phyloP scores from a whole-genome alignment of 2,113 vertebrate genomes.

The Neoarius graeffei region DNA sequence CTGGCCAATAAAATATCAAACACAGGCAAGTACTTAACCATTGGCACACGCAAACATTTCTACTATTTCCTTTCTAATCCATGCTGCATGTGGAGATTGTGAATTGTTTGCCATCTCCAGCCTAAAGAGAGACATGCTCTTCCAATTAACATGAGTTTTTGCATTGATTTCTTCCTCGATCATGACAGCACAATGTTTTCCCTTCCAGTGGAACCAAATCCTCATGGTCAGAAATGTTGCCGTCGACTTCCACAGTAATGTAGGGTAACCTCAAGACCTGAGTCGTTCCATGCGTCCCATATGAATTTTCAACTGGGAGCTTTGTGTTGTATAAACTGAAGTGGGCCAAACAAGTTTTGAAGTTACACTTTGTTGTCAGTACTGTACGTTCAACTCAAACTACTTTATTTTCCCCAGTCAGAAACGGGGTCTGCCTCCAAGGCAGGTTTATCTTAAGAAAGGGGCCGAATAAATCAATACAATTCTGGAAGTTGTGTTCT shows the following conservation, averaged over 20 bases:
- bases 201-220: conserved; percentile 15
- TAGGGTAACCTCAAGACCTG: conserved; percentile 49
- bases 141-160: conserved; percentile 52
- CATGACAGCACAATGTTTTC: not conserved
- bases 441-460: conserved; percentile 61
- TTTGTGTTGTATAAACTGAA: conserved; percentile 31
- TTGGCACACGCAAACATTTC: conserved; percentile 56
- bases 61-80: conserved; percentile 45
- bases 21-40: conserved; percentile 53
- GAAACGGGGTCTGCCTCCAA: conserved; percentile 42
- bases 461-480: conserved; percentile 66
- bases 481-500: conserved; percentile 68
- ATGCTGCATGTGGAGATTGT: conserved; percentile 5
- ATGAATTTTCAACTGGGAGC: conserved; percentile 27
- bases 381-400: conserved; percentile 10
- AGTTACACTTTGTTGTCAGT: conserved; percentile 50
- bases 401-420: conserved; percentile 35
- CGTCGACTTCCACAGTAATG: conserved; percentile 13
- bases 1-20: conserved; percentile 54
- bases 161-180: conserved; percentile 39
- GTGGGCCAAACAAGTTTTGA: conserved; percentile 49
- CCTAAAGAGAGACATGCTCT: conserved; percentile 34
- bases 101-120: conserved; percentile 28
- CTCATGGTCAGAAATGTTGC: conserved; percentile 18
- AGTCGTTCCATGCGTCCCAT: not conserved